A percentile compares a stretch with the other conserved stretches of the same genome.
Conservation (phyloP, 30 jellyfish, hydroid and myxozoan genomes). For the Turritopsis dohrnii region DNA sequence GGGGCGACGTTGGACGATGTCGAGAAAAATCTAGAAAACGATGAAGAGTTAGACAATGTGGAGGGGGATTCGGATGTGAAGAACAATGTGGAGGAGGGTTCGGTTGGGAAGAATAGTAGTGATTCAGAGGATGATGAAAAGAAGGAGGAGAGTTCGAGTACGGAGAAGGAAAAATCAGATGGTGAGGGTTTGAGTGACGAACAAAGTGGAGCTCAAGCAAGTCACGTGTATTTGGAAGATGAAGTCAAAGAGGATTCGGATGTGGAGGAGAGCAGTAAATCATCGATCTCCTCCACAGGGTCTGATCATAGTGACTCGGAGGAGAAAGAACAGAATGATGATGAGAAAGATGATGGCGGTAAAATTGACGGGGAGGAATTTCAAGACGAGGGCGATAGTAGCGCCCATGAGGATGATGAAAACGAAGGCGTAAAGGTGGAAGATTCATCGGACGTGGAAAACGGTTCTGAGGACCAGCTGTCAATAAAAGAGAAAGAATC, state of each 20-base stretch:
- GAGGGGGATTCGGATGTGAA: not conserved
- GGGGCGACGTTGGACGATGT: no score
- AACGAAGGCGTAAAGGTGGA: conserved; percentile 3
- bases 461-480: not conserved
- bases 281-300: not conserved
- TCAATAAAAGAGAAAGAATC: not conserved
- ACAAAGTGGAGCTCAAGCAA: not conserved
- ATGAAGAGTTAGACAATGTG: not conserved
- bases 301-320: not conserved
- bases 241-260: not conserved
- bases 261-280: not conserved
- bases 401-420: conserved; percentile 9
- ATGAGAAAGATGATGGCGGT: conserved; percentile 13
- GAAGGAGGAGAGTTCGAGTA: not conserved
- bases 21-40: no score
- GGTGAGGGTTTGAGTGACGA: not conserved
- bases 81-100: conserved; percentile 8
- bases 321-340: no score
- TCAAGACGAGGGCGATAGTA: not conserved
- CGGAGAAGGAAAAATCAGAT: not conserved
- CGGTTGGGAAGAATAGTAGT: not conserved
- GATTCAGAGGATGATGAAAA: not conserved
- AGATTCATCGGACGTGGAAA: not conserved
- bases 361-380: not conserved
- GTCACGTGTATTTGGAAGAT: conserved; percentile 4